These are phyloP conservation scores for Macrocentrus cingulum DNA, from an alignment of 1,140 invertebrate genomes.

Conservation along the genomic window DNA sequence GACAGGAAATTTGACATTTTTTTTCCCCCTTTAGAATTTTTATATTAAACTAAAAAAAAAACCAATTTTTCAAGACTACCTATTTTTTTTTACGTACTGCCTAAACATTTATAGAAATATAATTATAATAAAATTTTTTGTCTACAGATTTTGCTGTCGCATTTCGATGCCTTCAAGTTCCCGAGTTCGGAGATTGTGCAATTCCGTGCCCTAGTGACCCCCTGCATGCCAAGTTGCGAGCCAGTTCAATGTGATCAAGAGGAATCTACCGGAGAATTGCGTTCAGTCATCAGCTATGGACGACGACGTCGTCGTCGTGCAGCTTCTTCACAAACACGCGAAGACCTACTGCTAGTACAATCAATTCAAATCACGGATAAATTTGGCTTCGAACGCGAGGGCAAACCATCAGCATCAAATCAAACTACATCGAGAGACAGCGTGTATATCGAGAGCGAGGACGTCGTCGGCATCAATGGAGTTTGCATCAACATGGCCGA, in stretches of 20 bases:
- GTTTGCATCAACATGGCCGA: constrained; percentile 77
- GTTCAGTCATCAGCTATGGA: constrained; percentile 80
- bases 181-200: constrained; percentile 92
- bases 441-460: constrained; percentile 62
- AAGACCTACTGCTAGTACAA: constrained; percentile 85
- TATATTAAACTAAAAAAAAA: too few species aligned
- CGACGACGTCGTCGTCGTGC: constrained; percentile 67
- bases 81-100: too few species aligned
- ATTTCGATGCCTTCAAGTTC: constrained; percentile 96
- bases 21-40: too few species aligned
- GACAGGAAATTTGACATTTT: too few species aligned
- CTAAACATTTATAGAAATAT: too few species aligned
- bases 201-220: constrained; percentile 90
- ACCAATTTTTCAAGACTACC: too few species aligned
- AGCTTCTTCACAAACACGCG: constrained; percentile 60
- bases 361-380: constrained; percentile 92
- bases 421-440: constrained; percentile 48
- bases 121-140: too few species aligned
- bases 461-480: constrained; percentile 51
- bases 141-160: constrained; percentile 84
- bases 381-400: constrained; percentile 75
- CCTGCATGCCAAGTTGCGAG: constrained; percentile 89
- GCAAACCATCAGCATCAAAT: constrained; percentile 44
- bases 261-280: constrained; percentile 76
- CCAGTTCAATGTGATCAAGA: constrained; percentile 84